Evolutionary conservation across 2,113 vertebrate species (phyloP).

Genomic region (Gallinago media): DNA sequence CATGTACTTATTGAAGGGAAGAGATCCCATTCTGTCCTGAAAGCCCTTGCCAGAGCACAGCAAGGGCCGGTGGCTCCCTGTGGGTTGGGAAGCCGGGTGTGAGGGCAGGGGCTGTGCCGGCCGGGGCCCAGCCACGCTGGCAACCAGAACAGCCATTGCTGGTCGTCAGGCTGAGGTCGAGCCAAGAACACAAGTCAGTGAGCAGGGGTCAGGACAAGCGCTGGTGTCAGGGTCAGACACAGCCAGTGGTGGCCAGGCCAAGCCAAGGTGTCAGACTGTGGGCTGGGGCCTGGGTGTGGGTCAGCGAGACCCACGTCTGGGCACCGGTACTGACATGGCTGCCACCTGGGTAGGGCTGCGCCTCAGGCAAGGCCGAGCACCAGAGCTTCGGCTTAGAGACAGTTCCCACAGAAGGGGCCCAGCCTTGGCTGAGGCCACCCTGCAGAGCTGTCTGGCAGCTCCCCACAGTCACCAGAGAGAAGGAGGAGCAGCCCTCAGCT

Average conservation of each 20-base stretch:
- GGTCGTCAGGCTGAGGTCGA: rapidly evolving
- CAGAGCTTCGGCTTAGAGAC: not conserved
- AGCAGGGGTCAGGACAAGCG: not conserved
- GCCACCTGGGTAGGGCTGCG: rapidly evolving
- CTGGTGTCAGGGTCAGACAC: not conserved
- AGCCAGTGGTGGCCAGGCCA: not conserved
- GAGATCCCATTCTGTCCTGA: not conserved
- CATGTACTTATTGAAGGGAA: not conserved
- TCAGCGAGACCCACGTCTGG: rapidly evolving
- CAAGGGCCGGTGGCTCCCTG: not conserved
- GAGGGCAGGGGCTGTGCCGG: not conserved
- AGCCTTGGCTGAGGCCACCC: not conserved
- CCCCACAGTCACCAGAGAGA: not conserved
- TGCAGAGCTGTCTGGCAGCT: not conserved
- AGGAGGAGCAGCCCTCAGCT: not conserved
- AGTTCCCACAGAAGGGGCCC: not conserved
- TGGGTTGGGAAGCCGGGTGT: rapidly evolving
- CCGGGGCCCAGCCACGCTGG: not conserved
- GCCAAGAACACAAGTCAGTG: not conserved
- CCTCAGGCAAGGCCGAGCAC: not conserved
- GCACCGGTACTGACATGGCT: too few species aligned
- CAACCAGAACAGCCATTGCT: not conserved
- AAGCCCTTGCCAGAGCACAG: not conserved
- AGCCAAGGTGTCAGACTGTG: rapidly evolving
- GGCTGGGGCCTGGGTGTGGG: not conserved